These are phyloP conservation scores for Cepaea hortensis DNA, from an alignment of 2,888 invertebrate genomes.

Conservation along the genomic window DNA sequence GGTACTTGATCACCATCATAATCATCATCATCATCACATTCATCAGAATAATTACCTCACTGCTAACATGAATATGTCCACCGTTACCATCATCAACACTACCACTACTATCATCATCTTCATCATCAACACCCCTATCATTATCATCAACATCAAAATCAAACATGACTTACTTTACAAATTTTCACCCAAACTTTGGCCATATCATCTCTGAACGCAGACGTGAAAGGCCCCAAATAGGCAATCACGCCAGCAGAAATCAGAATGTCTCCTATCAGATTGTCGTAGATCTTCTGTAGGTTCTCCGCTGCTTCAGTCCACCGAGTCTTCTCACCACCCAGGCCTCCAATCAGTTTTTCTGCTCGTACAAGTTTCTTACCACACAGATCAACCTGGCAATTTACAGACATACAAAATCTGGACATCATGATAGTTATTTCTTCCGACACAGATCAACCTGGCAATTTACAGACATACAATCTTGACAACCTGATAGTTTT, in stretches of 20 bases:
- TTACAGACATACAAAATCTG: background rate
- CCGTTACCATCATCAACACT: too few species aligned
- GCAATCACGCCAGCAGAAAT: conserved; percentile 92
- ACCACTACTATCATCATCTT: too few species aligned
- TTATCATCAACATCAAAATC: background rate
- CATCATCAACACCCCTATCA: too few species aligned
- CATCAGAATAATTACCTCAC: too few species aligned
- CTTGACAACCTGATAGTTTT: conserved; percentile 59
- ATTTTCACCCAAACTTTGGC: conserved; percentile 84
- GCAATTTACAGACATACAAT: background rate
- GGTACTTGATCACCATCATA: too few species aligned
- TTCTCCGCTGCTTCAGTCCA: conserved; percentile 88
- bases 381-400: conserved; percentile 85
- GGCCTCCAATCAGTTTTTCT: conserved; percentile 89
- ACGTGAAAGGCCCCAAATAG: conserved; percentile 90
- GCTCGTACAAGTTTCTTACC: conserved; percentile 89
- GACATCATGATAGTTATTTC: background rate
- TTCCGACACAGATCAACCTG: background rate
- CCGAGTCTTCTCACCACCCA: conserved; percentile 90
- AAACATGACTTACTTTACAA: conserved; percentile 76
- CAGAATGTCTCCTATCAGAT: conserved; percentile 91
- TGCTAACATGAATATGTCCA: too few species aligned
- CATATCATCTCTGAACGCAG: conserved; percentile 77
- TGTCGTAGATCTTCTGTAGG: conserved; percentile 86
- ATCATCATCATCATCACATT: too few species aligned